Conservation (phyloP, 1,140 invertebrate species). For the Lasioglossum albipes region DNA sequence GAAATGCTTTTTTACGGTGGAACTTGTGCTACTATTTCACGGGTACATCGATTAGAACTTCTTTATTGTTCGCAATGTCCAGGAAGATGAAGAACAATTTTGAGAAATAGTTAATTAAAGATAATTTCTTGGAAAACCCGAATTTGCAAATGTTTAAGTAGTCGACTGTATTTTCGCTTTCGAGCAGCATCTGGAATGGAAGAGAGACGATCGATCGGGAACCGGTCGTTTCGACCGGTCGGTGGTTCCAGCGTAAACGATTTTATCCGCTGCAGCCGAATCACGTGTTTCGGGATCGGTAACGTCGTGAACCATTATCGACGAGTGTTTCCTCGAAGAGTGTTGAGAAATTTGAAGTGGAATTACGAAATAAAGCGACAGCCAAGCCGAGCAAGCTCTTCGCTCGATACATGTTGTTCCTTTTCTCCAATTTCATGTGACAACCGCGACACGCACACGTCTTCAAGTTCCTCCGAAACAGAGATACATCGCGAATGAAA, state of each 20-base stretch:
- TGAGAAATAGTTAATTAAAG: too few species aligned
- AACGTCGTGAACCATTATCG: slow-evolving; percentile 35
- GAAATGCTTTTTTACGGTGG: too few species aligned
- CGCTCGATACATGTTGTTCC: slow-evolving; percentile 33
- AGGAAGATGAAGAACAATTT: too few species aligned
- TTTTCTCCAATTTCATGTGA: slow-evolving; percentile 25
- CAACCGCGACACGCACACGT: background rate
- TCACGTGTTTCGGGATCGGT: slow-evolving; percentile 12
- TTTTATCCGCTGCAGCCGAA: background rate
- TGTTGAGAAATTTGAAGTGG: slow-evolving; percentile 46
- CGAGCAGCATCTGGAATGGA: too few species aligned
- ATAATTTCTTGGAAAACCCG: too few species aligned
- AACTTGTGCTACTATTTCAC: too few species aligned
- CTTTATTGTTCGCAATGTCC: too few species aligned
- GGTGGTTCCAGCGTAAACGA: background rate
- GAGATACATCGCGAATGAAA: slow-evolving; percentile 14
- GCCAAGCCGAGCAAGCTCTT: slow-evolving; percentile 42
- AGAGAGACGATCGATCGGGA: too few species aligned
- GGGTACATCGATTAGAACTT: too few species aligned
- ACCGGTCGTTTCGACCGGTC: too few species aligned
- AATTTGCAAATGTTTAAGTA: too few species aligned
- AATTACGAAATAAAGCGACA: slow-evolving; percentile 50
- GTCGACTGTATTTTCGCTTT: too few species aligned
- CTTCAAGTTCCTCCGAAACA: slow-evolving; percentile 21
- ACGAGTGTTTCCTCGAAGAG: slow-evolving; percentile 34